A percentile compares a stretch with the other conserved stretches of the same genome.
Evolutionary conservation across 2,888 invertebrate species (phyloP).

Genomic region (Halictus quadricinctus): DNA sequence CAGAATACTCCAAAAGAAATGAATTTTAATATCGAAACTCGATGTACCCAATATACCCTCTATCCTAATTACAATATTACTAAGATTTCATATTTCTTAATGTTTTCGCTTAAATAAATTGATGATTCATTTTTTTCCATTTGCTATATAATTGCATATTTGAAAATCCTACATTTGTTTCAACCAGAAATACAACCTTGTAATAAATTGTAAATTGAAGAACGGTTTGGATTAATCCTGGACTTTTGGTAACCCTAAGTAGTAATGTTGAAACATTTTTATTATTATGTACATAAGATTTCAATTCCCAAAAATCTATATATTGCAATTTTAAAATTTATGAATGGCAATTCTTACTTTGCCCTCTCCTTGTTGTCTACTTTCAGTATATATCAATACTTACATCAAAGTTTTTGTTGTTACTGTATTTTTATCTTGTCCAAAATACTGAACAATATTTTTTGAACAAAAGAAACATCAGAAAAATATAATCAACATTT

Average conservation of each 20-base stretch:
- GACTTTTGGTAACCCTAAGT: neutral
- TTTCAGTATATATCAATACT: slow-evolving; percentile 43
- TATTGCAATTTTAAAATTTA: neutral
- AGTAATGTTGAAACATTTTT: neutral
- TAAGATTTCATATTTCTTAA: neutral
- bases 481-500: slow-evolving; percentile 50
- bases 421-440: slow-evolving; percentile 40
- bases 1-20: neutral
- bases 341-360: slow-evolving; percentile 14
- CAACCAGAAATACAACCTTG: neutral
- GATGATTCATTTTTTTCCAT: neutral
- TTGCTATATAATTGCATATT: neutral
- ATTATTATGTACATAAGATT: neutral
- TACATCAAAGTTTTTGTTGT: slow-evolving; percentile 49
- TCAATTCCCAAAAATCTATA: neutral
- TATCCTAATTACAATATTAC: neutral
- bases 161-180: neutral
- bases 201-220: neutral
- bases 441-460: slow-evolving; percentile 48
- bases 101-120: neutral
- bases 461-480: slow-evolving; percentile 46
- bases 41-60: neutral
- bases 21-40: neutral
- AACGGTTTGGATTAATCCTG: neutral
- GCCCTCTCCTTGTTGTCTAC: slow-evolving; percentile 29